These are phyloP conservation scores for Papilio xuthus DNA, from an alignment of 1,140 invertebrate species.

Conservation along the genomic window DNA sequence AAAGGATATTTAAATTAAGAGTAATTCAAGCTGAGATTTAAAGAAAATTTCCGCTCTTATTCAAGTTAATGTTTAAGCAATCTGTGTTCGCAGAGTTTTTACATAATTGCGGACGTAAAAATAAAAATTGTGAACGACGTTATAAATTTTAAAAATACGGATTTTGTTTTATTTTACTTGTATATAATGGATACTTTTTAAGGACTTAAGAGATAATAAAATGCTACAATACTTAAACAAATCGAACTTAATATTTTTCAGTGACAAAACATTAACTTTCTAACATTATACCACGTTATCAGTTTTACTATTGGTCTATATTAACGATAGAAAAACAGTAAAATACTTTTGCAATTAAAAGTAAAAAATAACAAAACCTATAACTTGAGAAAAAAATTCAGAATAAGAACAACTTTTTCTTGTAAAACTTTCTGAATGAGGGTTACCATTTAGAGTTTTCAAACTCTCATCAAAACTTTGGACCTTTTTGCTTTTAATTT, in stretches of 20 bases:
- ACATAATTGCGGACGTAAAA: constrained; percentile 22
- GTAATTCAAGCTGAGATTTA: constrained; percentile 12
- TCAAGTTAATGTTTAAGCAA: constrained; percentile 11
- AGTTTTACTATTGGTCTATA: background rate
- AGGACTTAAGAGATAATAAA: background rate
- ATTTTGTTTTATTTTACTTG: no score
- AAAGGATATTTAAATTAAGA: constrained; percentile 10
- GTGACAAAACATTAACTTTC: no score
- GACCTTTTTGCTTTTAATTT: constrained; percentile 25
- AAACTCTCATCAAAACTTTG: constrained; percentile 23
- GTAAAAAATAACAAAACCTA: background rate
- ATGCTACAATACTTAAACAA: no score
- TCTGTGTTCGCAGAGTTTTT: constrained; percentile 8
- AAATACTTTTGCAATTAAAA: background rate
- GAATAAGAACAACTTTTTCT: constrained; percentile 10
- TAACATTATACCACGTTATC: no score
- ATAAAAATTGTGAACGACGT: background rate
- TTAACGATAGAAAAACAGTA: background rate
- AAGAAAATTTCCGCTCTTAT: constrained; percentile 1
- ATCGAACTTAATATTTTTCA: no score
- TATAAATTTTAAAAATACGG: background rate
- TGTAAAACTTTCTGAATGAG: constrained; percentile 28
- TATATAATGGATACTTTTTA: background rate
- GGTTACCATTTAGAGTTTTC: constrained; percentile 26
- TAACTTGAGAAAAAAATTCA: background rate